These are phyloP conservation scores for Antrozous pallidus DNA, from an alignment of 2,797 vertebrate genomes.

Conservation along the genomic window DNA sequence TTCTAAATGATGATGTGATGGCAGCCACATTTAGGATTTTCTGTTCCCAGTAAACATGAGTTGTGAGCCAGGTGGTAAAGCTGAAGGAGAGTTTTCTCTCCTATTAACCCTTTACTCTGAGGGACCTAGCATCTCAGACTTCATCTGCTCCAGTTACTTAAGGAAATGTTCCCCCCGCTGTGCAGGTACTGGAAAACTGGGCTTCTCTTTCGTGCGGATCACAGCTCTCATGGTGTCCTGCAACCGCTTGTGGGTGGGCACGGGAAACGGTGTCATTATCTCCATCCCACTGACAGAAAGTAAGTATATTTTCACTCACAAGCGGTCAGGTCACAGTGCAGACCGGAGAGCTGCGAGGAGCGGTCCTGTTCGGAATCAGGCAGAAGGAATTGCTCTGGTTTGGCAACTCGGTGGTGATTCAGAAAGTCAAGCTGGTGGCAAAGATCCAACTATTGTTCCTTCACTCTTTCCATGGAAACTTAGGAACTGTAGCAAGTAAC, in stretches of 20 bases:
- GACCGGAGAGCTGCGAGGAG: not conserved
- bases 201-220: conserved; percentile 99
- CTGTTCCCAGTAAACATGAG: not conserved
- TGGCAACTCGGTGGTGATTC: not conserved
- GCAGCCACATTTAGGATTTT: not conserved
- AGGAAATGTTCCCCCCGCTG: conserved; percentile 61
- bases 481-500: not conserved
- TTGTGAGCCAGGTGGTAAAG: not conserved
- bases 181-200: conserved; percentile 96
- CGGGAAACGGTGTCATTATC: conserved; percentile 98
- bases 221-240: conserved; percentile 97
- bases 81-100: not conserved
- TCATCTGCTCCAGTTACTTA: conserved; percentile 52
- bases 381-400: not conserved
- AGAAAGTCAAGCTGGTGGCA: conserved; percentile 17
- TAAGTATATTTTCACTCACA: conserved; percentile 81
- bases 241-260: conserved; percentile 96
- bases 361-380: not conserved
- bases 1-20: not conserved
- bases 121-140: not conserved
- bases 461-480: not conserved
- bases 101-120: not conserved
- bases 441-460: not conserved
- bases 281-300: conserved; percentile 97
- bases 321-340: not conserved